Percentiles rank a stretch among this genome's conserved stretches.
Conservation (phyloP, 2,113 vertebrate species). For the Halcyon senegalensis region DNA sequence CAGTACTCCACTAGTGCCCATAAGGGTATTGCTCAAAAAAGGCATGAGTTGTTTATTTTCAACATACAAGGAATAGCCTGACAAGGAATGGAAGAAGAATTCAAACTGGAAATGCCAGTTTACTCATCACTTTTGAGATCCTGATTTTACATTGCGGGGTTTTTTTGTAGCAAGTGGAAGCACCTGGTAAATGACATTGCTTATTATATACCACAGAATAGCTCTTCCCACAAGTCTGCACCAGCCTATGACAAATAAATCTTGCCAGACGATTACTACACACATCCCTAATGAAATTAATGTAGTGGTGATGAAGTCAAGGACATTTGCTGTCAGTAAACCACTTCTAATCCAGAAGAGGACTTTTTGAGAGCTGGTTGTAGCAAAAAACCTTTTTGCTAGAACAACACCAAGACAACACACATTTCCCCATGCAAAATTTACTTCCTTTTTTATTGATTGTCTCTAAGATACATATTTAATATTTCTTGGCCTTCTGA, state of each 20-base stretch:
- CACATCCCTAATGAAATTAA: background rate
- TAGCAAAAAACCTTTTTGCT: background rate
- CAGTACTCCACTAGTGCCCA: background rate
- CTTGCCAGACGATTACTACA: background rate
- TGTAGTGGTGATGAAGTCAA: background rate
- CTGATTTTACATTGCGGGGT: background rate
- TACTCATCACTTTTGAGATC: background rate
- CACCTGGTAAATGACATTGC: background rate
- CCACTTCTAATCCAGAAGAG: background rate
- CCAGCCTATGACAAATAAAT: background rate
- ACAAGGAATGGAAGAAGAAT: background rate
- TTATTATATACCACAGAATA: background rate
- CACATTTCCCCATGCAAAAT: background rate
- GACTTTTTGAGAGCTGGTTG: background rate
- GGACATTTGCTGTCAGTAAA: background rate
- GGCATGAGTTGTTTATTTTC: background rate
- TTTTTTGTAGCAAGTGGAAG: background rate
- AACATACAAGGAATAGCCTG: background rate
- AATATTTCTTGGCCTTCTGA: background rate
- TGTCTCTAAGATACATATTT: background rate
- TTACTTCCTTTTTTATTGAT: background rate
- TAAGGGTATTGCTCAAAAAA: background rate
- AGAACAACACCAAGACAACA: background rate
- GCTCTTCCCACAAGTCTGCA: background rate
- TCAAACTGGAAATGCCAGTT: background rate